Evolutionary conservation across 1,140 invertebrate genomes (phyloP), one percentile per base, ranked within the genome.

Genomic region (Pseudachorutes palmiensis): DNA sequence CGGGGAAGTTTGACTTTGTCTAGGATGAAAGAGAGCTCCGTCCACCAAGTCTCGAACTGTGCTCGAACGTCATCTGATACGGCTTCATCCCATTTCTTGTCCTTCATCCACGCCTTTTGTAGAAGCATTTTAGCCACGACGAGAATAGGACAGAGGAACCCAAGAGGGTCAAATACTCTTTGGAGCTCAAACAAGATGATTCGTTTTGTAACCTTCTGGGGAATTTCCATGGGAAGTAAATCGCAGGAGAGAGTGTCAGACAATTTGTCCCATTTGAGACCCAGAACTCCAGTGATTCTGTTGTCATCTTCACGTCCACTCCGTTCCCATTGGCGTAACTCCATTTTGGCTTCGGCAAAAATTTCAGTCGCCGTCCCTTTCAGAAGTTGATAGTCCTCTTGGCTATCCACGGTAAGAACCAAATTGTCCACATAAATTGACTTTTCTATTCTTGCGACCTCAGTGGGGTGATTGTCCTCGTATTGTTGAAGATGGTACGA

Each of bases 291-390:
- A 30, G 58, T 30, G 3, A 9, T 12, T 9, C 24, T 9, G 26
- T 60, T 31, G 26, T 30, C 58, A 9, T 9, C 31, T 9, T 60
- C 30, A 14, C 9, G 14, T 60, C 51, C 12, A 30, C n/a, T 64
- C 32, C 63, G 57, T 49, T 77, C 70, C 76, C 74, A 77, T 29
- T 73, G 64, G 66, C 76, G 19, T 5, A 78, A 26, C n/a, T 76
- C 72, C 67, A 78, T 77, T 28, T 65, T 63, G 9, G 70, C 76
- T 1, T 66, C n/a, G 1, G 12, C 26, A 71, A 77, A 70, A 0
- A 75, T 59, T 57, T 41, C 60, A 19, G 63, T 70, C 2, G 74
- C 62, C 48, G 65, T 60, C 1, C 49, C 26, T 16, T 70, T 72
- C 28, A 77, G 75, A 1, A 28, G 16, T 2, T 70, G n/a, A 45